phyloP scores from a whole-genome alignment of 2,113 vertebrate genomes.

The Poicephalus meyeri region DNA sequence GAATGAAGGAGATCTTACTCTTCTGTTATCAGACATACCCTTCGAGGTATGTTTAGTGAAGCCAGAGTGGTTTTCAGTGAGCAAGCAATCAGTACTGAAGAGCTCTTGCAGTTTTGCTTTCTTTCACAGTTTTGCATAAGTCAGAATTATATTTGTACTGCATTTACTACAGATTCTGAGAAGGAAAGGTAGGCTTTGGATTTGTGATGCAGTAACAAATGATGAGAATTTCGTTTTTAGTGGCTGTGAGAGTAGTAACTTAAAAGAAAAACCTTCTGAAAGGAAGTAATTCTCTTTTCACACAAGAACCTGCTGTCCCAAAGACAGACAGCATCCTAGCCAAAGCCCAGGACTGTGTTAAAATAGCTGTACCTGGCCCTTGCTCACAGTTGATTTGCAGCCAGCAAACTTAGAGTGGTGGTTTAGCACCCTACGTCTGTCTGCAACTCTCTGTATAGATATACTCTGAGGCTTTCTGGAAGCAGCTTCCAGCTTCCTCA shows the following conservation, averaged over 20 bases:
- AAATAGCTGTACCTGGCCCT: conserved; percentile 19
- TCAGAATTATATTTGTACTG: background rate
- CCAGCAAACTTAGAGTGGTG: background rate
- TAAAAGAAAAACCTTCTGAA: background rate
- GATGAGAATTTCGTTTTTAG: background rate
- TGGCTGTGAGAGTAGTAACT: conserved; percentile 11
- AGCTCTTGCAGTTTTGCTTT: background rate
- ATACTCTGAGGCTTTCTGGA: background rate
- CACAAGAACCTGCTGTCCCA: background rate
- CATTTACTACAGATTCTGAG: conserved; percentile 19
- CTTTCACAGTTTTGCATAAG: background rate
- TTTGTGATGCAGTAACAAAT: background rate
- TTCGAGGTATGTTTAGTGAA: conserved; percentile 5
- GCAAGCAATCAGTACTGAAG: background rate
- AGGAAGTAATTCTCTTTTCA: background rate
- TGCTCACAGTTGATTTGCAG: background rate
- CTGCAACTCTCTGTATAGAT: background rate
- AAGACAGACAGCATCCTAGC: background rate
- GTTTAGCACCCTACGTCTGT: background rate
- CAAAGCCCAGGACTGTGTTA: background rate
- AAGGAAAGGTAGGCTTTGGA: background rate
- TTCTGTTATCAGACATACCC: background rate
- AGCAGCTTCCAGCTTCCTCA: background rate
- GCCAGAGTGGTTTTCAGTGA: background rate
- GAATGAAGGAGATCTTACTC: background rate